Percentiles rank a stretch among this genome's conserved stretches.
phyloP scores from a whole-genome alignment of 1,140 invertebrate species.

The Neodiprion fabricii region DNA sequence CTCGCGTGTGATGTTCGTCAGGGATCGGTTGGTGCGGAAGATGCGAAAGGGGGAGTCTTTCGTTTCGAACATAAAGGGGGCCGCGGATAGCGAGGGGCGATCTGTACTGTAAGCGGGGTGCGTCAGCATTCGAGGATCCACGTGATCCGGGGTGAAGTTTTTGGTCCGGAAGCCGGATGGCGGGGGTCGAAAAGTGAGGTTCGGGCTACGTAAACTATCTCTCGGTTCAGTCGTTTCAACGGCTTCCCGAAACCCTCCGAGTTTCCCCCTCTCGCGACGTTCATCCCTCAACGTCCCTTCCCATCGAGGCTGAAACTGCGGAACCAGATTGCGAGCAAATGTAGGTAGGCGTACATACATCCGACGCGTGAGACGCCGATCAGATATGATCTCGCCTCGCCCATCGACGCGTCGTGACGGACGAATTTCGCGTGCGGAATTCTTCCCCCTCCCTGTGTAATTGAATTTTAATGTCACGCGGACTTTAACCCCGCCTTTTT shows the following conservation, averaged over 20 bases:
- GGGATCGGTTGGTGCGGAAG: background rate
- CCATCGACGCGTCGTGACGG: no score
- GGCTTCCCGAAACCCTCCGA: background rate
- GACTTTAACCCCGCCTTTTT: no score
- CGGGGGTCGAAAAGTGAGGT: no score
- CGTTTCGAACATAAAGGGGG: background rate
- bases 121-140: background rate
- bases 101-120: background rate
- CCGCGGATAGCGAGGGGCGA: background rate
- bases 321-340: background rate
- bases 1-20: background rate
- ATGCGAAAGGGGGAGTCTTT: background rate
- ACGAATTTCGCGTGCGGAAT: no score
- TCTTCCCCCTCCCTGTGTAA: no score
- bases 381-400: background rate
- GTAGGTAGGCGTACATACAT: background rate
- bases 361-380: background rate
- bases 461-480: no score
- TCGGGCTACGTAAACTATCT: background rate
- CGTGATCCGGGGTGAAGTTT: no score
- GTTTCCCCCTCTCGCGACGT: background rate
- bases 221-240: slow-evolving; percentile 1
- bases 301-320: no score
- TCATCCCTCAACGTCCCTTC: no score
- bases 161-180: no score